Evolutionary conservation across 2,888 invertebrate species (phyloP), one percentile per base, ranked within the genome.

Genomic region (Ornithoptera priamus): DNA sequence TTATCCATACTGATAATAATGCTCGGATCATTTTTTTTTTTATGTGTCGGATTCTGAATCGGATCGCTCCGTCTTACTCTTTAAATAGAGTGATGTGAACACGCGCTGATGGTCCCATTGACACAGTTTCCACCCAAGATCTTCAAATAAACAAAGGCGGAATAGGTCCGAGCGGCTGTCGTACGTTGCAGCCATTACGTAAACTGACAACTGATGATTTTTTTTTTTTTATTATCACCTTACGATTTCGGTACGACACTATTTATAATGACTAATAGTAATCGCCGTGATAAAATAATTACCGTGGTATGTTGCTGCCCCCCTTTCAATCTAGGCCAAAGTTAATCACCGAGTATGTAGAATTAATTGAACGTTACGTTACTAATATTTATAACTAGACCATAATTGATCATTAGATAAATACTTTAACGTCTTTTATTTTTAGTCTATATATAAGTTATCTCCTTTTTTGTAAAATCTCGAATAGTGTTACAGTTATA

Each of bases 251-350:
- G 8, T 10, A 39, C 39, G 39, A 39, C 18, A 61, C 39, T 61
- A 39, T n/a, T 39, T 36, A 30, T 10, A 7, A 36, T 18, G 2
- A 39, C 8, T 39, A 39, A 39, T 30, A 30, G 30, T 30, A 30
- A 30, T 3, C 2, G 30, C 30, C 3, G 30, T 30, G 5, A 79
- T 78, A 77, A 76, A 73, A 75, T 75, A 73, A 73, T 71, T 62
- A 72, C 67, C 56, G 59, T 60, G 69, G 74, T 69, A 75, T 75
- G 73, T 70, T 69, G 74, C 78, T 74, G 79, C 80, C 79, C 80
- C 81, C 73, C 69, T 58, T 42, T 64, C 57, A 64, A 78, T 78
- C 75, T 80, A 74, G 77, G 74, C 71, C 78, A 63, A 42, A 73
- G 71, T 74, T 74, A 75, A 80, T 79, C 79, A 79, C 72, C 71